These are phyloP conservation scores for Dolichallabes microphthalmus DNA, from an alignment of 2,113 vertebrate species.

Conservation along the genomic window DNA sequence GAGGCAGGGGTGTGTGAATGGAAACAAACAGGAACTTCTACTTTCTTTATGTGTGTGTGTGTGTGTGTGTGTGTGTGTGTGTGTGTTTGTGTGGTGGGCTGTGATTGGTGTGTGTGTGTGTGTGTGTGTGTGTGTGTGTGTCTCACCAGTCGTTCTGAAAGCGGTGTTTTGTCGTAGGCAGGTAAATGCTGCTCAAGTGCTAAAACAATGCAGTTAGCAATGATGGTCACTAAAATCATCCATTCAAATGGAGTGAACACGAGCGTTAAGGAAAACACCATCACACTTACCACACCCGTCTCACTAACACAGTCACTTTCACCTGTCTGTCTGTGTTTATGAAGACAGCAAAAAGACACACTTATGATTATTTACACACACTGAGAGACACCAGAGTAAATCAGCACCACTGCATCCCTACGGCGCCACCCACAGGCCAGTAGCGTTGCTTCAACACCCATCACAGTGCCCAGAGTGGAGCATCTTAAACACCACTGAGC, in stretches of 20 bases:
- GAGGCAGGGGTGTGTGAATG: constrained; percentile 18
- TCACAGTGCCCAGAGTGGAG: not conserved
- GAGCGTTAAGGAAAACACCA: constrained; percentile 64
- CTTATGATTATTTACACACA: not conserved
- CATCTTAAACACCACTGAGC: not conserved
- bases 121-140: constrained; percentile 30
- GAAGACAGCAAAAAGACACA: not conserved
- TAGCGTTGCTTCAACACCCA: not conserved
- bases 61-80: constrained; percentile 44
- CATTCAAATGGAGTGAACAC: constrained; percentile 73
- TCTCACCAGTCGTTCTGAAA: constrained; percentile 74
- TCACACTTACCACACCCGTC: not conserved
- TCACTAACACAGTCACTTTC: not conserved
- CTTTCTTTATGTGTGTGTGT: constrained; percentile 28
- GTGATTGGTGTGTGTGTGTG: constrained; percentile 22
- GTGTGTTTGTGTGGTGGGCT: constrained; percentile 20
- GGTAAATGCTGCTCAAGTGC: constrained; percentile 76
- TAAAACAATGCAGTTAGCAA: constrained; percentile 76
- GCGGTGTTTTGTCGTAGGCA: constrained; percentile 73
- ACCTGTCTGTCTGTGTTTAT: not conserved
- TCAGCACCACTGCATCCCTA: not conserved
- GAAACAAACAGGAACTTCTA: not conserved
- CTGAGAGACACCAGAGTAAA: too few species aligned
- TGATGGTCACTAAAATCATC: constrained; percentile 78
- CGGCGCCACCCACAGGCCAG: not conserved